Percentiles rank a stretch among this genome's conserved stretches.
phyloP scores from a whole-genome alignment of 2,888 invertebrate species.

The Melanotus villosus region DNA sequence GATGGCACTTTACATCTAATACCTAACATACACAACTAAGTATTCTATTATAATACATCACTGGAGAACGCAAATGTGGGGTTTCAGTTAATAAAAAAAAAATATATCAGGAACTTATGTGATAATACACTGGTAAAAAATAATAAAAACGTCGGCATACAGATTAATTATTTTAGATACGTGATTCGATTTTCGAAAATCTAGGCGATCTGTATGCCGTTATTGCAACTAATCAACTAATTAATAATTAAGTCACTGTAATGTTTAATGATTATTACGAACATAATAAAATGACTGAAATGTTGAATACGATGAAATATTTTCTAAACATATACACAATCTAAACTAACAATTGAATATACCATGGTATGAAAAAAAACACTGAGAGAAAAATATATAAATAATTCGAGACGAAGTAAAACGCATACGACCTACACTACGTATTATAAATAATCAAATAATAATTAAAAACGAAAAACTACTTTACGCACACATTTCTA shows the following conservation, averaged over 20 bases:
- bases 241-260: conserved; percentile 34
- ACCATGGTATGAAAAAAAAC: conserved; percentile 18
- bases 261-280: conserved; percentile 21
- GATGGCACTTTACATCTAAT: conserved; percentile 69
- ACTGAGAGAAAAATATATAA: conserved; percentile 26
- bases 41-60: conserved; percentile 46
- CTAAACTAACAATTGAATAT: conserved; percentile 38
- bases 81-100: conserved; percentile 31
- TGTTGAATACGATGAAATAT: conserved; percentile 35
- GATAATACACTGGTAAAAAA: not conserved
- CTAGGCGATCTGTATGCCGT: not conserved
- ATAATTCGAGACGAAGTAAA: conserved; percentile 25
- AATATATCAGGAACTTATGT: conserved; percentile 19
- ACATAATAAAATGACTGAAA: conserved; percentile 41
- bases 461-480: conserved; percentile 25
- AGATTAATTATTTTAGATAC: not conserved
- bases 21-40: conserved; percentile 47
- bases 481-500: conserved; percentile 39
- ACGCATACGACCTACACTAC: conserved; percentile 28
- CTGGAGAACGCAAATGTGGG: conserved; percentile 29
- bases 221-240: conserved; percentile 31
- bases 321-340: conserved; percentile 42
- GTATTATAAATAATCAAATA: conserved; percentile 36
- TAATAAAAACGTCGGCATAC: not conserved
- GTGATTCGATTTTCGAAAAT: not conserved